Conservation (phyloP, 1,140 invertebrate species). For the Drosophila mayri region DNA sequence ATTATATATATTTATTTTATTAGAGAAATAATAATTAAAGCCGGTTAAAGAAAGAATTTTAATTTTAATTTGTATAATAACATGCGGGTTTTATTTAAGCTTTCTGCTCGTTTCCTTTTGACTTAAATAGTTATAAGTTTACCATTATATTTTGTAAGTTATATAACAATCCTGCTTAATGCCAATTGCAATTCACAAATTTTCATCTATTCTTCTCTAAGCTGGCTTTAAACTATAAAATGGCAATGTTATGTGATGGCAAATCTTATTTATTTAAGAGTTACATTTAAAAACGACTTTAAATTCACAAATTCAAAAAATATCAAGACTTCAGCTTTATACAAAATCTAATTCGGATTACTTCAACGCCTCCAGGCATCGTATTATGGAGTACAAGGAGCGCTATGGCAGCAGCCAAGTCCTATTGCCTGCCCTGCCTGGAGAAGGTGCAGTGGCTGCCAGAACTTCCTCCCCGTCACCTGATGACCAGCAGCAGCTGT, state of each 20-base stretch:
- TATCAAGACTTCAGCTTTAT: neutral
- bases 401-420: constrained; percentile 86
- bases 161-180: too few species aligned
- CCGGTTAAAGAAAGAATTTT: too few species aligned
- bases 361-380: constrained; percentile 32
- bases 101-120: too few species aligned
- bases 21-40: neutral
- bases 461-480: constrained; percentile 24
- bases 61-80: too few species aligned
- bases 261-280: neutral
- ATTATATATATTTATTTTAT: neutral
- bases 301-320: neutral
- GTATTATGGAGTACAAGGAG: constrained; percentile 69
- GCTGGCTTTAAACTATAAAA: too few species aligned
- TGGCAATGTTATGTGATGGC: too few species aligned
- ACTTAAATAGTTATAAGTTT: too few species aligned
- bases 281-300: neutral
- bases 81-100: too few species aligned
- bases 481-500: constrained; percentile 84
- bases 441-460: constrained; percentile 8
- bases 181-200: too few species aligned
- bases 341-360: neutral
- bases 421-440: constrained; percentile 68
- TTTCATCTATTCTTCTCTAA: too few species aligned
- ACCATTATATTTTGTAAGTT: too few species aligned